Conservation (phyloP, 2,797 vertebrate genomes). For the Gadopsis marmoratus region DNA sequence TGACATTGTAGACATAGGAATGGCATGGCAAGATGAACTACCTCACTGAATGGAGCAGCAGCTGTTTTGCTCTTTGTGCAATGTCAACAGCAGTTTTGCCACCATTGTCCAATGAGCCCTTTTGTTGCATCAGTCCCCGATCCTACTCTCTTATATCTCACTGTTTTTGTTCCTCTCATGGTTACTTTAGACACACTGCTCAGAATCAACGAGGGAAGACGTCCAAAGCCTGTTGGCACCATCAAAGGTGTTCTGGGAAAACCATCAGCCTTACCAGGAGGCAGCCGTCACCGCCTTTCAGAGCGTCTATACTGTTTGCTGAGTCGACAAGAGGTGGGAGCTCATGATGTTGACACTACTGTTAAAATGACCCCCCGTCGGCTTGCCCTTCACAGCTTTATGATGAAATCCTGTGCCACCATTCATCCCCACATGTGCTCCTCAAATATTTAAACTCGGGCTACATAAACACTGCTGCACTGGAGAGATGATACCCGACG, state of each 20-base stretch:
- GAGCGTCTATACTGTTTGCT: conserved; percentile 79
- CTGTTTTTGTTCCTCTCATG: conserved; percentile 34
- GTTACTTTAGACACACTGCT: conserved; percentile 59
- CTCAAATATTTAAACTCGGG: conserved; percentile 86
- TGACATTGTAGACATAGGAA: conserved; percentile 42
- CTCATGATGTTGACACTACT: conserved; percentile 82
- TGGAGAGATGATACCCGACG: conserved; percentile 66
- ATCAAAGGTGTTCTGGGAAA: conserved; percentile 78
- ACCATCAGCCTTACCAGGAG: conserved; percentile 74
- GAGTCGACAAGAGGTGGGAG: conserved; percentile 77
- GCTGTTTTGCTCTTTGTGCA: conserved; percentile 49
- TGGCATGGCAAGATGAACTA: conserved; percentile 32
- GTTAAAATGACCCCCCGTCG: conserved; percentile 83
- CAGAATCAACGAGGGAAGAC: conserved; percentile 36
- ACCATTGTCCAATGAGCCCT: conserved; percentile 23
- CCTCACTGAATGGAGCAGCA: conserved; percentile 58
- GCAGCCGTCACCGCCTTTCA: conserved; percentile 67
- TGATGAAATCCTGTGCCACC: conserved; percentile 84
- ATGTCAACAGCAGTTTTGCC: conserved; percentile 32
- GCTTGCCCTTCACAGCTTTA: conserved; percentile 81
- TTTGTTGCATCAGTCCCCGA: conserved; percentile 32
- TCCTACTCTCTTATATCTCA: conserved; percentile 29
- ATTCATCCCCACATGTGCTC: conserved; percentile 84
- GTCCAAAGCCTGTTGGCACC: conserved; percentile 63
- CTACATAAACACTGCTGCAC: conserved; percentile 77